Evolutionary conservation across 1,140 invertebrate species (phyloP).

Genomic region (Mya arenaria): DNA sequence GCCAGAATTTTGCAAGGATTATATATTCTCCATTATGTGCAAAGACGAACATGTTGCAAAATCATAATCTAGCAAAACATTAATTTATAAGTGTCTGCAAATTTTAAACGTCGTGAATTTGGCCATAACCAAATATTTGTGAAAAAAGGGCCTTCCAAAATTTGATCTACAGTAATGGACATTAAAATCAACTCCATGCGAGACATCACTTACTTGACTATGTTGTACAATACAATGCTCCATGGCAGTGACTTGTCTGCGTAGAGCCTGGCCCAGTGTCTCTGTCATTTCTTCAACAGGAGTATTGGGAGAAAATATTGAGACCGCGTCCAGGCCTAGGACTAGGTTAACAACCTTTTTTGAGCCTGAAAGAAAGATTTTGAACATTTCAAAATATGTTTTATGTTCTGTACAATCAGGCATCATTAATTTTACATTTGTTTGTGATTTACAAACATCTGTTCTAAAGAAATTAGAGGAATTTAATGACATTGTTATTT

Average conservation of each 20-base stretch:
- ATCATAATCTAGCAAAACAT: neutral
- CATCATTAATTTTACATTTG: neutral
- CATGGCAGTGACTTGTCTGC: constrained; percentile 69
- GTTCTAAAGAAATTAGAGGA: no score
- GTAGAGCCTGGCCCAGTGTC: constrained; percentile 60
- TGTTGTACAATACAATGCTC: constrained; percentile 61
- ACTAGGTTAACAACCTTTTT: constrained; percentile 75
- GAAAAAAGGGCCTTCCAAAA: no score
- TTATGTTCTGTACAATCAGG: neutral
- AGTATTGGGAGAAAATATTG: constrained; percentile 84
- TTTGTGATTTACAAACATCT: neutral
- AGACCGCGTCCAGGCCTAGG: constrained; percentile 85
- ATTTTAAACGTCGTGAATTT: no score
- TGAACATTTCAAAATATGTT: neutral
- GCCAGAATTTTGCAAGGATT: no score
- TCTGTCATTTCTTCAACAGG: constrained; percentile 55
- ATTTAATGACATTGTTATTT: no score
- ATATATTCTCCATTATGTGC: no score
- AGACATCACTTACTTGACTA: constrained; percentile 68
- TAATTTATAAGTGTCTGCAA: no score
- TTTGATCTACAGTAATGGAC: no score
- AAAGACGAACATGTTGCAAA: neutral
- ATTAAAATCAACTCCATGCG: no score
- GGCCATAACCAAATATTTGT: no score
- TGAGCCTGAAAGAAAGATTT: constrained; percentile 78